Evolutionary conservation across 1,140 invertebrate genomes (phyloP).

Genomic region (Lordiphosa stackelbergi): DNA sequence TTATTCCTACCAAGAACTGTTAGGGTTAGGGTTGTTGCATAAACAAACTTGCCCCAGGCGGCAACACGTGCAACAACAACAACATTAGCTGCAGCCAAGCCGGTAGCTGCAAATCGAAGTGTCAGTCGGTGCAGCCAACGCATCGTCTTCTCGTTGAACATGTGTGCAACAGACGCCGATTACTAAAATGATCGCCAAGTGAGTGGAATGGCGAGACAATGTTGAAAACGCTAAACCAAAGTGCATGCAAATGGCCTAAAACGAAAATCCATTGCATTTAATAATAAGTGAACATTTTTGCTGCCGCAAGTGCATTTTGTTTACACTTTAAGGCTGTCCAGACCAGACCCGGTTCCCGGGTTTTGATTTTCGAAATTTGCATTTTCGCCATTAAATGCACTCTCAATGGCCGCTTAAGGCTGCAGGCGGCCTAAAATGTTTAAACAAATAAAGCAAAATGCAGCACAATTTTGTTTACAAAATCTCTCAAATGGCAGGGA

Average conservation of each 20-base stretch:
- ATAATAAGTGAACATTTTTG: constrained; percentile 63
- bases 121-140: constrained; percentile 52
- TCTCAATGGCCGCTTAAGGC: constrained; percentile 67
- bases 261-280: constrained; percentile 49
- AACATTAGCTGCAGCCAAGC: constrained; percentile 21
- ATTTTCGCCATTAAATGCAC: constrained; percentile 66
- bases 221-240: constrained; percentile 52
- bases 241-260: constrained; percentile 68
- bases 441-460: constrained; percentile 53
- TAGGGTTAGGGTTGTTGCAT: constrained; percentile 50
- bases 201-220: constrained; percentile 16
- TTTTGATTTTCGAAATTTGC: constrained; percentile 41
- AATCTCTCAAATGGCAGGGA: constrained; percentile 1
- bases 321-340: constrained; percentile 64
- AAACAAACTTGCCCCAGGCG: constrained; percentile 50
- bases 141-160: constrained; percentile 57
- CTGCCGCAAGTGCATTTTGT: constrained; percentile 48
- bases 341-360: too few relatives aligned
- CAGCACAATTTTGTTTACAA: constrained; percentile 34
- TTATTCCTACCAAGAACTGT: constrained; percentile 66
- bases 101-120: constrained; percentile 64
- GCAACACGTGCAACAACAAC: constrained; percentile 68
- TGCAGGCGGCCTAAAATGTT: constrained; percentile 49
- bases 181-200: constrained; percentile 9
- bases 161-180: constrained; percentile 64